Base-by-base conservation (phyloP, 2,797 vertebrate genomes). In the Sorex maritimensis region DNA sequence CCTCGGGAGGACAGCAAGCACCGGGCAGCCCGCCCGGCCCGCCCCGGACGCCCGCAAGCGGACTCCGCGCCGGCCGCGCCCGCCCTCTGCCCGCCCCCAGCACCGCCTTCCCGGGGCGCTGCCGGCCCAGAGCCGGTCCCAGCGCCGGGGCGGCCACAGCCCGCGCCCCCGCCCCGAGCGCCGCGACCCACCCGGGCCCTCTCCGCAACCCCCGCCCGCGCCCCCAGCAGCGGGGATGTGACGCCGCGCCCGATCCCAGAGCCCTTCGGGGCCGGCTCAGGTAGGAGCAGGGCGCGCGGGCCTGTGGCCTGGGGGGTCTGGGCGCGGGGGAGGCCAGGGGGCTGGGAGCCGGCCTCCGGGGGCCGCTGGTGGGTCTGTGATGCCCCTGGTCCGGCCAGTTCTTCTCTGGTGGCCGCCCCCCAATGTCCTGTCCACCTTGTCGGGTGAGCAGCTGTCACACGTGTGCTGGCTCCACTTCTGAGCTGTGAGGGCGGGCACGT, bases 151-250 rank as follows among this genome's bases (percentile, higher is more conserved):
- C 30, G 26, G 44, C 24, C 41, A 13, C 74, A 12, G 78, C 86
- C 49, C 0, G 1, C 30, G 38, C 30, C 26, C 44, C 75, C 5
- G 0, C 58, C 44, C 46, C 10, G 30, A 46, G 61, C 44, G 14
- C 28, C 21, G 30, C 75, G 6, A 52, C 26, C 46, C 49, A 52
- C 26, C 46, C 49, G 41, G 24, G 41, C 38, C 61, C 46, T 69
- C 63, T 49, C 69, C 49, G 55, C 30, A 15, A 21, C 19, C 21
- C 69, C 41, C 17, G n/a, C 28, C 49, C 1, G 80, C 24, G 28
- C 86, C 24, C 79, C 38, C 46, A 63, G 28, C 34, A 1, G 86
- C 41, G 19, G 94, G 72, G 41, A 96, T 93, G 96, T 95, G 95
- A 95, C 52, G 4, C 21, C 41, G 58, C 0, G 81, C 30, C 1